Evolutionary conservation across 2,888 invertebrate genomes (phyloP).

Genomic region (Chydorus sphaericus): DNA sequence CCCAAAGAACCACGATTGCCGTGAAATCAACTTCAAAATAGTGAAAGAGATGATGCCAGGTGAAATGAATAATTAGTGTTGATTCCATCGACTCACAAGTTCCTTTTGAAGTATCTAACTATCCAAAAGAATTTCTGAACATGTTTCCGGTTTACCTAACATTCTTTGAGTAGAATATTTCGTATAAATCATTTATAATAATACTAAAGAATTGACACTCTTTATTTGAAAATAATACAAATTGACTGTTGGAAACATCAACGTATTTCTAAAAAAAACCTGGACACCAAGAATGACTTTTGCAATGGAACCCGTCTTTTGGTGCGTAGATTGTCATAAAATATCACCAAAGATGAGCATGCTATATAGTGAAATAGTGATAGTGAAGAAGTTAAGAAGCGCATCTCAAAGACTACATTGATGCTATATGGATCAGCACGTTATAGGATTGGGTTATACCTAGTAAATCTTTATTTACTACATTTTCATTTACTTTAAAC

Average conservation of each 20-base stretch:
- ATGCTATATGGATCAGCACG: too few species aligned
- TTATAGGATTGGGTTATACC: too few species aligned
- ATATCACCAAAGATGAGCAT: slow-evolving; percentile 13
- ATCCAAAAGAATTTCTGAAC: slow-evolving; percentile 18
- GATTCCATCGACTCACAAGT: slow-evolving; percentile 13
- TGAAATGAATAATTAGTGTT: slow-evolving; percentile 17
- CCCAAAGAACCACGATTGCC: neutral
- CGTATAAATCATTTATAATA: too few species aligned
- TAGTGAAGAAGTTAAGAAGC: too few species aligned
- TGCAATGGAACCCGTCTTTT: slow-evolving; percentile 20
- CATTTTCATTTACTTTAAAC: too few species aligned
- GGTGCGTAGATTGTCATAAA: slow-evolving; percentile 9
- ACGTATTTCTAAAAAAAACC: slow-evolving; percentile 20
- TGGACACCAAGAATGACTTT: slow-evolving; percentile 17
- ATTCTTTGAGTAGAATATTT: slow-evolving; percentile 15
- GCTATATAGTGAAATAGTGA: slow-evolving; percentile 14
- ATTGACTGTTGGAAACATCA: slow-evolving; percentile 19
- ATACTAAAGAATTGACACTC: too few species aligned
- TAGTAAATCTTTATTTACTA: too few species aligned
- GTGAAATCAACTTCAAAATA: neutral
- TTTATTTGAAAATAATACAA: too few species aligned
- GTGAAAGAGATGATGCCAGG: neutral
- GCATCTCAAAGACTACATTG: too few species aligned
- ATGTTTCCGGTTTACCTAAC: slow-evolving; percentile 18
- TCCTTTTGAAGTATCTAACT: slow-evolving; percentile 9